These are phyloP conservation scores for Lasioglossum morio DNA, from an alignment of 2,888 invertebrate species.

Conservation along the genomic window DNA sequence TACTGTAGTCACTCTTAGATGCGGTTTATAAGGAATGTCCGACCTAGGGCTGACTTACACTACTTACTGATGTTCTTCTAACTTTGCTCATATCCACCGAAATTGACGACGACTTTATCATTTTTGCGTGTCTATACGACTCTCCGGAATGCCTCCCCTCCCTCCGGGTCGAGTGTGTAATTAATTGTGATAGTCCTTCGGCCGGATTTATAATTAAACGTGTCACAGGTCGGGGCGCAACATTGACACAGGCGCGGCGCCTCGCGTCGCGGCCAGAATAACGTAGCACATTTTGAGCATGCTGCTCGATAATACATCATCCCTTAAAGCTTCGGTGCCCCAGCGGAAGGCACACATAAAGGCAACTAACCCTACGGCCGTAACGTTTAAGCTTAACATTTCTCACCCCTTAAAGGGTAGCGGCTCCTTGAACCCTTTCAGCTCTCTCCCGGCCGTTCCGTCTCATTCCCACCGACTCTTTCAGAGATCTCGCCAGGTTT, in stretches of 20 bases:
- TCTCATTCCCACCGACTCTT: slow-evolving; percentile 66
- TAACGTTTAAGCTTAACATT: slow-evolving; percentile 84
- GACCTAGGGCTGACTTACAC: too few relatives aligned
- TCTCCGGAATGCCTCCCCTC: background rate
- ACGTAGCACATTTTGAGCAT: slow-evolving; percentile 76
- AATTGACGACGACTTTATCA: background rate
- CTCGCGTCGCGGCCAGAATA: slow-evolving; percentile 64
- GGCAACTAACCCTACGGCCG: slow-evolving; percentile 80
- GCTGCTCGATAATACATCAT: slow-evolving; percentile 83
- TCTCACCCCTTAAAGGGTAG: slow-evolving; percentile 83
- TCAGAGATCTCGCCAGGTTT: slow-evolving; percentile 73
- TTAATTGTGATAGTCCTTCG: background rate
- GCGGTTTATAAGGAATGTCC: too few relatives aligned
- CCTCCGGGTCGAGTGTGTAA: background rate
- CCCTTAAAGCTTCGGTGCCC: slow-evolving; percentile 77
- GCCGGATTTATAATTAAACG: slow-evolving; percentile 7
- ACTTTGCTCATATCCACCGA: background rate
- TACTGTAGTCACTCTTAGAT: too few relatives aligned
- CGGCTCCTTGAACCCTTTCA: slow-evolving; percentile 81
- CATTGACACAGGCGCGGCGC: slow-evolving; percentile 56
- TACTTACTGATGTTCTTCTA: too few relatives aligned
- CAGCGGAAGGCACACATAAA: slow-evolving; percentile 73
- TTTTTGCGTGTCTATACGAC: background rate
- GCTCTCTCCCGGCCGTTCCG: slow-evolving; percentile 58
- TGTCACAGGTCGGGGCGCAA: slow-evolving; percentile 50